Percentiles rank a stretch among this genome's conserved stretches.
Conservation (phyloP, 2,113 vertebrate species). For the Perognathus longimembris region DNA sequence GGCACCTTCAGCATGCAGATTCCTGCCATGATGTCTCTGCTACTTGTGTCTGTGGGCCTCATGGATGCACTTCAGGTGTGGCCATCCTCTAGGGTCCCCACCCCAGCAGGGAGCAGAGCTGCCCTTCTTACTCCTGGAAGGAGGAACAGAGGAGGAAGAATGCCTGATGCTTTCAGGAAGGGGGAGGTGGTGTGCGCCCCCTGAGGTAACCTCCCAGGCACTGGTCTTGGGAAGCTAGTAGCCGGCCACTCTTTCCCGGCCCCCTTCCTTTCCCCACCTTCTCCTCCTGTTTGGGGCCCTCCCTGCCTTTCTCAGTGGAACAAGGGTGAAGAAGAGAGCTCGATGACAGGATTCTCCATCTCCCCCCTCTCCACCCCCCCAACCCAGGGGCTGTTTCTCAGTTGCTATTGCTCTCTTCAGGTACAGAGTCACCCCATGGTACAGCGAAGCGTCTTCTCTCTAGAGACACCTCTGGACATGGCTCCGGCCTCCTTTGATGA, state of each 20-base stretch:
- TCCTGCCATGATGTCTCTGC: constrained; percentile 45
- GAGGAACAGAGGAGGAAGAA: not conserved
- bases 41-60: constrained; percentile 61
- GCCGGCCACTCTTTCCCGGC: not conserved
- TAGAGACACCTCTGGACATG: constrained; percentile 78
- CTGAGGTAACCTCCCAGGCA: not conserved
- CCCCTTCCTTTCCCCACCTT: too few species aligned
- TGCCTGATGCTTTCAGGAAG: not conserved
- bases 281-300: not conserved
- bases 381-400: not conserved
- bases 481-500: constrained; percentile 82
- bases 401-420: constrained; percentile 18
- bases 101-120: not conserved
- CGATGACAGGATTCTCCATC: too few species aligned
- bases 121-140: not conserved
- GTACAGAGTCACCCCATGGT: not conserved
- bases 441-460: constrained; percentile 17
- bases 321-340: not conserved
- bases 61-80: constrained; percentile 62
- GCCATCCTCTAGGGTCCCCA: not conserved
- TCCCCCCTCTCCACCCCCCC: not conserved
- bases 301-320: not conserved
- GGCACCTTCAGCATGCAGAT: constrained; percentile 52
- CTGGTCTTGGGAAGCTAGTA: not conserved
- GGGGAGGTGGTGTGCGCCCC: not conserved